These are phyloP conservation scores for Tetraodon nigroviridis DNA, from an alignment of 2,113 vertebrate genomes.

Conservation along the genomic window DNA sequence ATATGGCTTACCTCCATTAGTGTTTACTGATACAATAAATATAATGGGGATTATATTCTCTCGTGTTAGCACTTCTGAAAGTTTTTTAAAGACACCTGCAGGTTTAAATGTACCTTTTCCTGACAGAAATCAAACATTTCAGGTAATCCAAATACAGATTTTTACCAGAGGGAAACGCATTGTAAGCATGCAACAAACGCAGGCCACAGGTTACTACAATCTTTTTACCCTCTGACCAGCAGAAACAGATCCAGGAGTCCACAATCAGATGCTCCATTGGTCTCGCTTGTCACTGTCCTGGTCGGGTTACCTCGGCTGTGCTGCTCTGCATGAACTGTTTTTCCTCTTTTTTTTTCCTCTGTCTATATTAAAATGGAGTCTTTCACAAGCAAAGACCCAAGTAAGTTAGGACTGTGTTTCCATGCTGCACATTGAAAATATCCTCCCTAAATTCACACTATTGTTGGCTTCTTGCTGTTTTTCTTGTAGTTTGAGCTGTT, in stretches of 20 bases:
- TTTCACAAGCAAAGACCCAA: not conserved
- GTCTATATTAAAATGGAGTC: not conserved
- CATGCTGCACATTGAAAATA: not conserved
- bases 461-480: too few relatives aligned
- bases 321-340: too few relatives aligned
- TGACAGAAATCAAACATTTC: too few relatives aligned
- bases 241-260: not conserved
- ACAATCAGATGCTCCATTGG: not conserved
- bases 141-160: too few relatives aligned
- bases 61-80: slow-evolving; percentile 26
- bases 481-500: not conserved
- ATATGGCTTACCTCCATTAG: slow-evolving; percentile 46
- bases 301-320: too few relatives aligned
- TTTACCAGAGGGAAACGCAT: too few relatives aligned
- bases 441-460: not conserved
- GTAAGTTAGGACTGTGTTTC: not conserved
- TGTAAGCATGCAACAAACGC: too few relatives aligned
- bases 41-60: slow-evolving; percentile 22
- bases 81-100: slow-evolving; percentile 15
- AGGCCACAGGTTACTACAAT: too few relatives aligned
- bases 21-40: slow-evolving; percentile 49
- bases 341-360: not conserved
- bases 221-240: too few relatives aligned
- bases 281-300: not conserved
- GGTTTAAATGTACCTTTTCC: not conserved